phyloP scores from a whole-genome alignment of 2,797 vertebrate genomes.

The Coregonus sp. region DNA sequence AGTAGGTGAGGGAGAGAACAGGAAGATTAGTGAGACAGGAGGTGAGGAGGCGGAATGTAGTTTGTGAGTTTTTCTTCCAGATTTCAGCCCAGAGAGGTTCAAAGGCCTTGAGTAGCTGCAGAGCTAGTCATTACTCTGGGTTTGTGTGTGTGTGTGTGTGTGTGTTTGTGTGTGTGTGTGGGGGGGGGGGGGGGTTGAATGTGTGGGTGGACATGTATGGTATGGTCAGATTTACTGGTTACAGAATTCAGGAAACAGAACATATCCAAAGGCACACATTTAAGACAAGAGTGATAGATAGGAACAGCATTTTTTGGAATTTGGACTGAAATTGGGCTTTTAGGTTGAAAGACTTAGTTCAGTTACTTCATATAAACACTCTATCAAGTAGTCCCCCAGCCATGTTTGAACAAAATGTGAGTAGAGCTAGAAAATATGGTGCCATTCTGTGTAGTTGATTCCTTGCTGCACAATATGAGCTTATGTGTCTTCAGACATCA shows the following conservation, averaged over 20 bases:
- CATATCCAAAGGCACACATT: background rate
- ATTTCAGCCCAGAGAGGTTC: conserved; percentile 50
- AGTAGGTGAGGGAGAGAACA: background rate
- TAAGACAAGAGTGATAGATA: background rate
- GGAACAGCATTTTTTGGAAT: background rate
- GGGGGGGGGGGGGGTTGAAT: background rate
- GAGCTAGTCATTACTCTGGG: too few species aligned
- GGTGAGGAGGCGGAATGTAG: conserved; percentile 56
- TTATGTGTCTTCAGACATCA: background rate
- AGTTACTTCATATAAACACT: background rate
- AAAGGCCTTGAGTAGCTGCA: conserved; percentile 45
- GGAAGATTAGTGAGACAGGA: conserved; percentile 42
- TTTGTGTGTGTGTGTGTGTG: background rate
- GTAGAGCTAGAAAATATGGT: background rate
- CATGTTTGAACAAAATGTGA: background rate
- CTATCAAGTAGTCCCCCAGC: background rate
- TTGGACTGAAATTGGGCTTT: background rate
- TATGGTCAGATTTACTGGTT: conserved; percentile 1
- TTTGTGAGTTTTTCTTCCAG: conserved; percentile 47
- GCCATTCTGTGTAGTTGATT: background rate
- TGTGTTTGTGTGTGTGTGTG: background rate
- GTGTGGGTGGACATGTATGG: conserved; percentile 3
- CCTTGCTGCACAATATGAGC: background rate
- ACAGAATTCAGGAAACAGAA: conserved; percentile 1
- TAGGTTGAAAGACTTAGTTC: background rate